Evolutionary conservation across 2,888 invertebrate genomes (phyloP).

Genomic region (Drosophila pseudotakahashii): DNA sequence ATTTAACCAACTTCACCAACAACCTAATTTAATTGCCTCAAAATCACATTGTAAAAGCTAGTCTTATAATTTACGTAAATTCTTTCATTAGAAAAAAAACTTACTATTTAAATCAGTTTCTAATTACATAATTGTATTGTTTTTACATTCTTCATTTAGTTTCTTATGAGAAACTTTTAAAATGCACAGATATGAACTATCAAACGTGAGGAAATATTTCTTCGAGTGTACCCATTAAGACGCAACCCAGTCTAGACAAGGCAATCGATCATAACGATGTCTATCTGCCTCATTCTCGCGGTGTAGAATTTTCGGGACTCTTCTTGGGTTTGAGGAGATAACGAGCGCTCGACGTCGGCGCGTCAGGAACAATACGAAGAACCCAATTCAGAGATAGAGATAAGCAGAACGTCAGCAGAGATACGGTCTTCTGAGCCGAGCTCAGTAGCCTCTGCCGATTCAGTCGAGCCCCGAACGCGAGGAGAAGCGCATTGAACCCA

Average conservation of each 20-base stretch:
- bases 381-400: constrained; percentile 8
- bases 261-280: constrained; percentile 13
- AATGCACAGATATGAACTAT: no score
- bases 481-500: constrained; percentile 59
- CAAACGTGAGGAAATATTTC: no score
- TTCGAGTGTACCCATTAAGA: background rate
- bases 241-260: constrained; percentile 6
- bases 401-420: constrained; percentile 12
- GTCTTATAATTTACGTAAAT: no score
- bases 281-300: constrained; percentile 11
- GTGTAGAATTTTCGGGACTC: constrained; percentile 40
- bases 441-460: constrained; percentile 41
- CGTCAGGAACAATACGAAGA: constrained; percentile 22
- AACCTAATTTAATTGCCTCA: no score
- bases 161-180: no score
- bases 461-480: constrained; percentile 63
- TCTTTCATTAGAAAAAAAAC: no score
- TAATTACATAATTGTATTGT: no score
- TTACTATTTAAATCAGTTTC: no score
- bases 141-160: no score
- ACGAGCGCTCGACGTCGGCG: constrained; percentile 59
- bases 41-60: no score
- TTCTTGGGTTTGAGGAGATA: constrained; percentile 44
- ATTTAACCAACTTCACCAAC: no score
- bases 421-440: constrained; percentile 47